phyloP scores from a whole-genome alignment of 2,888 invertebrate species.

The Hemaris fuciformis region DNA sequence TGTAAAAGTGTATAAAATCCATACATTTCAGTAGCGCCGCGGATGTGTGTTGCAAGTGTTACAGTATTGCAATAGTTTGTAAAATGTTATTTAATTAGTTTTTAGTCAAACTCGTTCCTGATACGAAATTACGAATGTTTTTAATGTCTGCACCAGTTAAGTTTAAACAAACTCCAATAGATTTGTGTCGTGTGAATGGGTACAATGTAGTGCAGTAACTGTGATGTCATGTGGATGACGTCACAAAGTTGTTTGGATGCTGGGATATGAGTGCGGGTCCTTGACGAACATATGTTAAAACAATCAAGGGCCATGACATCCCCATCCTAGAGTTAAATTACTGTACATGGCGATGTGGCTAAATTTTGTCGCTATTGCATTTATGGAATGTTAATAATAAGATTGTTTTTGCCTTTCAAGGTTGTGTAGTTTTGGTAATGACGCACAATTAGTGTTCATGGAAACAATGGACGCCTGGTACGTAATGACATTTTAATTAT shows the following conservation, averaged over 20 bases:
- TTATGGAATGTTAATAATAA: neutral
- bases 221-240: conserved; percentile 51
- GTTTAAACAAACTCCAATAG: conserved; percentile 17
- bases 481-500: neutral
- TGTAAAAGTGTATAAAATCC: neutral
- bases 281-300: conserved; percentile 63
- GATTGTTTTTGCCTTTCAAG: neutral
- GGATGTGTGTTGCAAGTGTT: conserved; percentile 34
- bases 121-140: neutral
- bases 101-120: conserved; percentile 35
- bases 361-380: neutral
- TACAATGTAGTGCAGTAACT: conserved; percentile 66
- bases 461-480: neutral
- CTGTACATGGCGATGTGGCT: neutral
- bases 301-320: conserved; percentile 35
- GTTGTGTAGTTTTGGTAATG: neutral
- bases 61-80: conserved; percentile 56
- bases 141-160: neutral
- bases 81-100: conserved; percentile 31
- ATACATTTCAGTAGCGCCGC: conserved; percentile 32
- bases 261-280: conserved; percentile 29
- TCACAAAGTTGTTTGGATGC: too few species aligned
- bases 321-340: neutral
- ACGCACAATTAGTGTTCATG: neutral
- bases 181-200: conserved; percentile 30